These are phyloP conservation scores for Hymenopus coronatus DNA, from an alignment of 2,888 invertebrate genomes.

Conservation along the genomic window DNA sequence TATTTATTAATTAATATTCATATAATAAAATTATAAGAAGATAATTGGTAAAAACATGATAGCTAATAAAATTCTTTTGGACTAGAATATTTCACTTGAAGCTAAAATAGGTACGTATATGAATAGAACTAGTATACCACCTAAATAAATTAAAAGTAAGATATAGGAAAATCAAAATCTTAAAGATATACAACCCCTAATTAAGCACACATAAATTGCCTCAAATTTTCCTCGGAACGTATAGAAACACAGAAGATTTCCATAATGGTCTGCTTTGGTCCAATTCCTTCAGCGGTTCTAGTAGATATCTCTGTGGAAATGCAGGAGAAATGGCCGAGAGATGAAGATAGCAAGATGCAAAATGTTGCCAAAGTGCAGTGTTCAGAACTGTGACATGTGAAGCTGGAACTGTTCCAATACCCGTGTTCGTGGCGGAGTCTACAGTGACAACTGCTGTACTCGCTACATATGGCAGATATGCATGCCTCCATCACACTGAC, in stretches of 20 bases:
- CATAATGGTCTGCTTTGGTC: background rate
- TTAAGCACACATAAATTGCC: too few relatives aligned
- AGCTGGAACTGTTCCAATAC: slow-evolving; percentile 11
- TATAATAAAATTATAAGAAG: too few relatives aligned
- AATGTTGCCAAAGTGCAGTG: slow-evolving; percentile 8
- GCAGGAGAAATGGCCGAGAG: background rate
- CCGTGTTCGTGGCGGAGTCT: background rate
- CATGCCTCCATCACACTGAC: background rate
- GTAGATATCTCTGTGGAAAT: background rate
- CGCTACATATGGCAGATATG: background rate
- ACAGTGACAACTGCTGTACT: background rate
- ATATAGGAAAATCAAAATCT: too few relatives aligned
- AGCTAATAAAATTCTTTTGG: too few relatives aligned
- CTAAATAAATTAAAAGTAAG: too few relatives aligned
- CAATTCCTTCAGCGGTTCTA: background rate
- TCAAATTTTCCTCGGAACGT: too few relatives aligned
- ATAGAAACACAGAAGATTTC: background rate
- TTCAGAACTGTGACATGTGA: background rate
- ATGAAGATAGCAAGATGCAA: slow-evolving; percentile 1
- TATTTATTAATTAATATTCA: too few relatives aligned
- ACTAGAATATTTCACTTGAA: too few relatives aligned
- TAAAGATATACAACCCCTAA: too few relatives aligned
- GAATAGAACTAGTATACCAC: too few relatives aligned
- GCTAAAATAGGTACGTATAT: too few relatives aligned
- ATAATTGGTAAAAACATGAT: too few relatives aligned